Conservation (phyloP, 1,140 invertebrate genomes). For the Muscidifurax raptorellus region DNA sequence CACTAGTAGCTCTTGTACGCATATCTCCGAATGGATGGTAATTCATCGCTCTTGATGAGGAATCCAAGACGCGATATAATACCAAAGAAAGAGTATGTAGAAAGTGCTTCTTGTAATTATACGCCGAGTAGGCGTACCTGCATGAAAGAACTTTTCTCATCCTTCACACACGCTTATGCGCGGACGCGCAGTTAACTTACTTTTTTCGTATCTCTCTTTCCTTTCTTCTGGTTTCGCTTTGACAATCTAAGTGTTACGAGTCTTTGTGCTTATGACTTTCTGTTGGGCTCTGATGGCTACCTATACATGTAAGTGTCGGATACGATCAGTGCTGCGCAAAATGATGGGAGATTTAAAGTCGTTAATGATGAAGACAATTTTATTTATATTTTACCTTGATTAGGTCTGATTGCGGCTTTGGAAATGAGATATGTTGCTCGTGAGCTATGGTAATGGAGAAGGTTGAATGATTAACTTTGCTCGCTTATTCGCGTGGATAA, state of each 20-base stretch:
- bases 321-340: too few relatives aligned
- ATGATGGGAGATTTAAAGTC: too few relatives aligned
- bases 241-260: conserved; percentile 28
- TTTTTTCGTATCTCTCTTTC: conserved; percentile 6
- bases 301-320: too few relatives aligned
- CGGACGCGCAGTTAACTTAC: not conserved
- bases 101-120: conserved; percentile 33
- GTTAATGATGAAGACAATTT: too few relatives aligned
- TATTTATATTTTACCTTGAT: too few relatives aligned
- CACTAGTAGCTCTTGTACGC: not conserved
- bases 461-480: too few relatives aligned
- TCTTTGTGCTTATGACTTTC: conserved; percentile 13
- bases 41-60: not conserved
- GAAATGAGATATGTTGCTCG: too few relatives aligned
- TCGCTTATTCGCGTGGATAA: too few relatives aligned
- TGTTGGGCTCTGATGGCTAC: too few relatives aligned
- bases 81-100: not conserved
- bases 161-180: not conserved
- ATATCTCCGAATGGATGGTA: not conserved
- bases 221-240: not conserved
- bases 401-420: too few relatives aligned
- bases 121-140: not conserved
- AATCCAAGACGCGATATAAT: not conserved
- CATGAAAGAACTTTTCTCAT: not conserved
- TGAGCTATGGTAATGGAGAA: too few relatives aligned